Evolutionary conservation across 2,113 vertebrate species (phyloP), one percentile per base, ranked within the genome.

Genomic region (Oostethus manadensis): DNA sequence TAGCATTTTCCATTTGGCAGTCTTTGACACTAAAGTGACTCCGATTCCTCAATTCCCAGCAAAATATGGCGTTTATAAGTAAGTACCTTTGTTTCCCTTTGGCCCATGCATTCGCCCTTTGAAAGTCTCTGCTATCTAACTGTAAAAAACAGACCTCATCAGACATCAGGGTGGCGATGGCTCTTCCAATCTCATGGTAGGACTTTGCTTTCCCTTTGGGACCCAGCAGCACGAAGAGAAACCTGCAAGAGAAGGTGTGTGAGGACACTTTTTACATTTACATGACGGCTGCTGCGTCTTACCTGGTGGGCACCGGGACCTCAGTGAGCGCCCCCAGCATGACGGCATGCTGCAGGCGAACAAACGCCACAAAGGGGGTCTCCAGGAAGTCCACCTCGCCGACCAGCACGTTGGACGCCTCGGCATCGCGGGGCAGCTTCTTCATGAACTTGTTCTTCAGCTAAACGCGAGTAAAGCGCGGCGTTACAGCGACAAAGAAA

Each of bases 361-460:
- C 93, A 7, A 99, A 98, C 58, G 96, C 94, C 76, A 99, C 93
- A 23, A 97, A 98, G 2, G 96, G 94, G 1, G 64, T 60, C 51
- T 98, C 97, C 87, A 99, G 78, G 86, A 99, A 99, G 69, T 98
- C 94, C 0, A 99, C 97, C 67, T 98, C 97, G 10, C 97, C 97
- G 0, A 99, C 95, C 65, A 99, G 89, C 40, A 99, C 94, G 0
- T 99, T 99, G 40, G 97, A 98, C 4, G 97, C 97, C 82, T 99
- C 97, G 0, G 97, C 97, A 1, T 99, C 97, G 0, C 94, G 93
- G 1, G 97, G 95, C 64, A 99, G 26, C 5, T 99, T 99, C 77
- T 99, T 99, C 96, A 99, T 99, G 82, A 99, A 99, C 68, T 98
- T 98, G 40, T 99, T 99, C 87, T 98, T 98, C 75, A 98, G 83